Evolutionary conservation across 2,888 invertebrate genomes (phyloP).

Genomic region (Microdon myrmicae): DNA sequence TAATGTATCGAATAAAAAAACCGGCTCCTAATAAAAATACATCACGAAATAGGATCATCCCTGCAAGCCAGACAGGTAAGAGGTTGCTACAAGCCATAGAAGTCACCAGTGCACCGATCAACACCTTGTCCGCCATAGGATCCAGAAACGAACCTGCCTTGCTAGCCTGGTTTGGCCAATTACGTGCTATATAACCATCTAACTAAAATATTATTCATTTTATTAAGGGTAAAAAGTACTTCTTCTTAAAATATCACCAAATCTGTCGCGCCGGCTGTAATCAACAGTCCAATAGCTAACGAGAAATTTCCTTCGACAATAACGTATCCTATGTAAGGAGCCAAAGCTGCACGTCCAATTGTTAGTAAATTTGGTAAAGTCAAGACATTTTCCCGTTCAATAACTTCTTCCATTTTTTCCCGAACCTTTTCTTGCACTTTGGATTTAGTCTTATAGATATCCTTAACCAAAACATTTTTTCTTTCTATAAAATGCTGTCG

Average conservation of each 20-base stretch:
- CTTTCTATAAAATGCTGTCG: slow-evolving; percentile 73
- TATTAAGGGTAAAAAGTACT: slow-evolving; percentile 12
- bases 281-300: slow-evolving; percentile 83
- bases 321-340: slow-evolving; percentile 90
- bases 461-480: slow-evolving; percentile 74
- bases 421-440: slow-evolving; percentile 79
- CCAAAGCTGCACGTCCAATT: slow-evolving; percentile 81
- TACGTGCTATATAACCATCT: slow-evolving; percentile 96
- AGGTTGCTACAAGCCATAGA: slow-evolving; percentile 86
- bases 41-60: slow-evolving; percentile 87
- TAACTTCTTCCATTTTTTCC: slow-evolving; percentile 76
- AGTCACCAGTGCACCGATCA: slow-evolving; percentile 89
- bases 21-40: slow-evolving; percentile 82
- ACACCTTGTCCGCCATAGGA: slow-evolving; percentile 95
- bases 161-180: slow-evolving; percentile 89
- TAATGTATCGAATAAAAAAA: slow-evolving; percentile 89
- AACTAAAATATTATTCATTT: slow-evolving; percentile 69
- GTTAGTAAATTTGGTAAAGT: slow-evolving; percentile 95
- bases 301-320: slow-evolving; percentile 84
- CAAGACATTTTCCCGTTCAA: slow-evolving; percentile 82
- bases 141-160: slow-evolving; percentile 95
- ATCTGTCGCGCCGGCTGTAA: slow-evolving; percentile 90
- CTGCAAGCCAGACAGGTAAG: slow-evolving; percentile 84
- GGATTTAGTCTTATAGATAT: slow-evolving; percentile 77
- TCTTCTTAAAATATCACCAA: slow-evolving; percentile 72